These are phyloP conservation scores for Cerastoderma edule DNA, from an alignment of 2,888 invertebrate genomes.

Conservation along the genomic window DNA sequence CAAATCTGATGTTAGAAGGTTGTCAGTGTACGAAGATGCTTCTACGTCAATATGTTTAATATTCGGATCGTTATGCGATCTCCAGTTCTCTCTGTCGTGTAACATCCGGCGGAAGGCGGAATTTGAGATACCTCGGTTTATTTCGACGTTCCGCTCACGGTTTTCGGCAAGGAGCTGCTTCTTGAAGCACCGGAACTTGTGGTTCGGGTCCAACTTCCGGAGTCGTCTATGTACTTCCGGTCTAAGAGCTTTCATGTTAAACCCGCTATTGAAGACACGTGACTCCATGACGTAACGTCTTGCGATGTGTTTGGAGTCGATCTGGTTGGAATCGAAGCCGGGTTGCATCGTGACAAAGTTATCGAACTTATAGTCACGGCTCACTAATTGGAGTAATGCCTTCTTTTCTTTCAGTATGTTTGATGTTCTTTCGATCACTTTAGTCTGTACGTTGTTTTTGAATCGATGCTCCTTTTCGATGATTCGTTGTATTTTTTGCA, in stretches of 20 bases:
- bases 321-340: conserved; percentile 55
- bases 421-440: conserved; percentile 56
- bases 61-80: conserved; percentile 47
- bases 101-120: conserved; percentile 61
- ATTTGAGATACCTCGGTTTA: conserved; percentile 57
- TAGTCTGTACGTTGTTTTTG: conserved; percentile 47
- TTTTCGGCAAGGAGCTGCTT: conserved; percentile 57
- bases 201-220: conserved; percentile 63
- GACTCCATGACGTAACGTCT: conserved; percentile 64
- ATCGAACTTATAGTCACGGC: conserved; percentile 62
- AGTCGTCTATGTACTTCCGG: conserved; percentile 63
- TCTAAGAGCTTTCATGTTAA: conserved; percentile 58
- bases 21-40: too few relatives aligned
- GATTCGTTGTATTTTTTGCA: conserved; percentile 51
- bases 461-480: conserved; percentile 59
- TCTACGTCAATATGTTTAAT: too few relatives aligned
- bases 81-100: conserved; percentile 55
- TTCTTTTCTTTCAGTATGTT: conserved; percentile 58
- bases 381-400: conserved; percentile 58
- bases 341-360: conserved; percentile 66
- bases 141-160: conserved; percentile 57
- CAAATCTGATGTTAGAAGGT: too few relatives aligned
- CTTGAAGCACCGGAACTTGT: conserved; percentile 52
- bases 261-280: conserved; percentile 64
- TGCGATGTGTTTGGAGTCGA: conserved; percentile 54